These are phyloP conservation scores for Ichneumoninae sp. DNA, from an alignment of 2,888 invertebrate genomes.

Conservation along the genomic window DNA sequence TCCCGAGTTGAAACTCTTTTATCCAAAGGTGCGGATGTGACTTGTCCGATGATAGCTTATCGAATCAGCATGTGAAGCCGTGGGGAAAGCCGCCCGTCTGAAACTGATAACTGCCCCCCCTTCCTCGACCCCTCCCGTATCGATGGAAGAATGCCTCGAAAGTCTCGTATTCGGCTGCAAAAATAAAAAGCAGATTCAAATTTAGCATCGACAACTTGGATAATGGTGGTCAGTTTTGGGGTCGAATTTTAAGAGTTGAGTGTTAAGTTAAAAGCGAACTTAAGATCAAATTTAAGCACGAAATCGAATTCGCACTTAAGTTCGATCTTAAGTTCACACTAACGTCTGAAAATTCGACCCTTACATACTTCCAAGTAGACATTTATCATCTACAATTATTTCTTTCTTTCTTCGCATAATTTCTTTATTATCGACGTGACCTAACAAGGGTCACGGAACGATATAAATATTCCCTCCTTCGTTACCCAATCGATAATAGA, in stretches of 20 bases:
- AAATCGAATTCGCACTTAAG: too few relatives aligned
- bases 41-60: slow-evolving; percentile 83
- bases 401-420: too few relatives aligned
- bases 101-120: slow-evolving; percentile 86
- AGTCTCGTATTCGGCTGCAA: slow-evolving; percentile 91
- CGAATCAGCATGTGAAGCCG: slow-evolving; percentile 90
- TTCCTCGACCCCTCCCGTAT: slow-evolving; percentile 84
- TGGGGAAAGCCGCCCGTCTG: slow-evolving; percentile 86
- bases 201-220: slow-evolving; percentile 16
- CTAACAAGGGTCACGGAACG: too few relatives aligned
- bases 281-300: too few relatives aligned
- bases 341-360: too few relatives aligned
- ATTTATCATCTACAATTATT: too few relatives aligned
- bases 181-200: slow-evolving; percentile 67
- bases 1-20: slow-evolving; percentile 24
- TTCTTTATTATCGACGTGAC: too few relatives aligned
- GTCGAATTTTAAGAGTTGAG: not conserved
- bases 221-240: not conserved
- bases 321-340: too few relatives aligned
- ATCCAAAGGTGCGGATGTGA: slow-evolving; percentile 36
- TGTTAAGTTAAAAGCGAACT: not conserved
- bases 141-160: slow-evolving; percentile 93
- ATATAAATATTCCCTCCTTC: too few relatives aligned
- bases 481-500: too few relatives aligned
- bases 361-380: too few relatives aligned